phyloP scores from a whole-genome alignment of 2,113 vertebrate species.

The Lasiurus borealis region DNA sequence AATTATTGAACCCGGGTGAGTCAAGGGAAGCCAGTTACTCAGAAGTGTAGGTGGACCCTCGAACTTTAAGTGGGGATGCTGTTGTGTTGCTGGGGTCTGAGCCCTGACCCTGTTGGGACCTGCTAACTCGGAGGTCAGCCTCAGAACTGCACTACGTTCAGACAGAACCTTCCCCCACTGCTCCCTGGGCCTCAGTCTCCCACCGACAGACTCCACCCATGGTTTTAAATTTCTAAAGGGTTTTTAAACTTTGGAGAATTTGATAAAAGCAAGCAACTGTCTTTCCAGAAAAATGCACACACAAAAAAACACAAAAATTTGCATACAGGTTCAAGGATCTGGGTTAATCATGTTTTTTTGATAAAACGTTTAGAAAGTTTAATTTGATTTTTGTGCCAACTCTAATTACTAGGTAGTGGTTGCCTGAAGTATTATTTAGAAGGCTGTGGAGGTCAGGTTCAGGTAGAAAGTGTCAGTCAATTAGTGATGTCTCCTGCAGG shows the following conservation, averaged over 20 bases:
- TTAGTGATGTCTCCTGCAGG: not conserved
- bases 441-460: not conserved
- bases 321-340: not conserved
- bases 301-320: not conserved
- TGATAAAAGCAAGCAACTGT: not conserved
- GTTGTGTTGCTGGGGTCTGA: not conserved
- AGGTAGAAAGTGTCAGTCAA: not conserved
- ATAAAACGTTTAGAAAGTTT: not conserved
- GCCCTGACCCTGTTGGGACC: no score
- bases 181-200: not conserved
- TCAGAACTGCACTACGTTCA: no score
- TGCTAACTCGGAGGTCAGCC: not conserved
- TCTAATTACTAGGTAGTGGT: not conserved
- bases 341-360: not conserved
- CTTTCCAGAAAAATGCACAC: not conserved
- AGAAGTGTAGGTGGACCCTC: not conserved
- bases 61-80: not conserved
- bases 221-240: not conserved
- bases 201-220: not conserved
- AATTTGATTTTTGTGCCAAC: not conserved
- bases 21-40: not conserved
- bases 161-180: fast-evolving
- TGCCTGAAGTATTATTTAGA: not conserved
- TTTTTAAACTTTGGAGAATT: not conserved
- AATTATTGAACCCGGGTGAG: not conserved